These are phyloP conservation scores for Eupsittula cactorum DNA, from an alignment of 2,113 vertebrate species.

Conservation along the genomic window DNA sequence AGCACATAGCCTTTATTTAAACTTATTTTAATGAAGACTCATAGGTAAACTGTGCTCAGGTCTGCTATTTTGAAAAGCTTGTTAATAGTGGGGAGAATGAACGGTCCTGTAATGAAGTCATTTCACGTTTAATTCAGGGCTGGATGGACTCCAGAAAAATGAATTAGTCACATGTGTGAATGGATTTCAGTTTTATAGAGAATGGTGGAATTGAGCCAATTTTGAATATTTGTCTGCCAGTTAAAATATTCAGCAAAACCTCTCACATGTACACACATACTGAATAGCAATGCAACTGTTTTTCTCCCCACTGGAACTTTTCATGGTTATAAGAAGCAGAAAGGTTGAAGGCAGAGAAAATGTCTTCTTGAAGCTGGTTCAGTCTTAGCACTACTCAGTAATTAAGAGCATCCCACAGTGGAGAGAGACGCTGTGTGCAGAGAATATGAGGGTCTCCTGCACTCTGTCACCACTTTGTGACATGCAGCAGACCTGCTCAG, in stretches of 20 bases:
- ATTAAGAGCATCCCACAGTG: fast-evolving
- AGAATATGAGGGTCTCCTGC: background rate
- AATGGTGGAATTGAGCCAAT: conserved; percentile 40
- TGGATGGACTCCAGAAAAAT: conserved; percentile 48
- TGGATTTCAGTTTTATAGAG: conserved; percentile 43
- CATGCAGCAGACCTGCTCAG: background rate
- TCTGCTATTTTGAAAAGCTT: conserved; percentile 51
- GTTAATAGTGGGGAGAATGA: background rate
- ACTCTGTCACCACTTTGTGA: background rate
- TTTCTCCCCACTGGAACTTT: conserved; percentile 8
- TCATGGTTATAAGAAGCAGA: background rate
- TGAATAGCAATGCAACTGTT: conserved; percentile 2
- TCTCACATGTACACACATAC: conserved; percentile 1
- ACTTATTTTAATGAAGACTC: conserved; percentile 62
- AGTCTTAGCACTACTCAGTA: background rate
- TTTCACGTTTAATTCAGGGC: conserved; percentile 28
- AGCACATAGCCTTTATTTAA: conserved; percentile 59
- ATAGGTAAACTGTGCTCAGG: conserved; percentile 33
- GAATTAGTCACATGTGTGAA: conserved; percentile 61
- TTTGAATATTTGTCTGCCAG: conserved; percentile 41
- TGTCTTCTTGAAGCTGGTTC: background rate
- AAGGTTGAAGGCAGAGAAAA: conserved; percentile 14
- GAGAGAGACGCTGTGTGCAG: background rate
- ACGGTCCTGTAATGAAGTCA: conserved; percentile 54
- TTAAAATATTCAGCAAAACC: conserved; percentile 53